Conservation (phyloP, 2,797 vertebrate species). For the Remorina albescens region DNA sequence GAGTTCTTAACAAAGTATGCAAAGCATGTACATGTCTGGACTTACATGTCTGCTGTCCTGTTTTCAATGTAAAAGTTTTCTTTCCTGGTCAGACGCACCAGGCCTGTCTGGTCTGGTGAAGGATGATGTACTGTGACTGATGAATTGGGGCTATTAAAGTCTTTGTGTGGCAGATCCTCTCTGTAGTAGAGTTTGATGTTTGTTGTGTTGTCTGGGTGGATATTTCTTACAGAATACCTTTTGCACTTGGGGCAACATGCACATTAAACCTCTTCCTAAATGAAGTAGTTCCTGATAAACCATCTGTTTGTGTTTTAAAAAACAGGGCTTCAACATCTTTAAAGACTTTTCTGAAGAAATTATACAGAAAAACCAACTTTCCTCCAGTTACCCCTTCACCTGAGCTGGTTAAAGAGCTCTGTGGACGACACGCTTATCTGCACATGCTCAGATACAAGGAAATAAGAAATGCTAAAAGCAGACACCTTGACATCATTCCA, state of each 20-base stretch:
- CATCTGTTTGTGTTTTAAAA: not conserved
- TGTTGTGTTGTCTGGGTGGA: conserved; percentile 76
- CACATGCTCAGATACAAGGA: not conserved
- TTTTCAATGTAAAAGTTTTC: conserved; percentile 38
- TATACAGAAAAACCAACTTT: not conserved
- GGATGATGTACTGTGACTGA: conserved; percentile 76
- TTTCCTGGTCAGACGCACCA: conserved; percentile 55
- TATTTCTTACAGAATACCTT: conserved; percentile 53
- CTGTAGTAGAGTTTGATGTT: conserved; percentile 80
- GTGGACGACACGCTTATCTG: not conserved
- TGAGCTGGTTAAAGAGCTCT: too few relatives aligned
- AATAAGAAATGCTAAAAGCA: not conserved
- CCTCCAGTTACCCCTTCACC: not conserved
- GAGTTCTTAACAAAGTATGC: conserved; percentile 28
- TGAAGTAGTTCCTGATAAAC: conserved; percentile 9
- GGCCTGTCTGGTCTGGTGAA: conserved; percentile 60
- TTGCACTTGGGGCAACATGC: conserved; percentile 22
- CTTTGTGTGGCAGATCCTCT: conserved; percentile 73
- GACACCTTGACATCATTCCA: not conserved
- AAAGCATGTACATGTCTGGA: conserved; percentile 15
- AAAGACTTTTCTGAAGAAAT: conserved; percentile 2
- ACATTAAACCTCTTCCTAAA: not conserved
- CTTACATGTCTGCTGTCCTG: conserved; percentile 7
- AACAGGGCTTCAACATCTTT: not conserved
- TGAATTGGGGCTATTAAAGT: conserved; percentile 80